Percentiles rank a stretch among this genome's conserved stretches.
Evolutionary conservation across 2,888 invertebrate genomes (phyloP).

Genomic region (Ectemnius continuus): DNA sequence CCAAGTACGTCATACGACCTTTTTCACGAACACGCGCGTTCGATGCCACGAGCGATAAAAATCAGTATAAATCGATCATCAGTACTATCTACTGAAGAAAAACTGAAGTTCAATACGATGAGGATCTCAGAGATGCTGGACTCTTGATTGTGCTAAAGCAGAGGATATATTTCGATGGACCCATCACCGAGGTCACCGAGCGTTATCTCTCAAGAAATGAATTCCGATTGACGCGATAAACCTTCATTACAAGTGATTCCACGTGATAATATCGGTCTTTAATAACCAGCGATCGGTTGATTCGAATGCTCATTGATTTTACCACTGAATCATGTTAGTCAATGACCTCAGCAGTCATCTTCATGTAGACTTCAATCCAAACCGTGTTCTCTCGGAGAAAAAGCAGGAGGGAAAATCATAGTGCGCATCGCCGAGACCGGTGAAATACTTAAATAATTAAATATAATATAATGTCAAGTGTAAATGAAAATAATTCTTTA

Average conservation of each 20-base stretch:
- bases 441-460: no score
- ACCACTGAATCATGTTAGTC: constrained; percentile 54
- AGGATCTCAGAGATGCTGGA: no score
- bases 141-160: not conserved
- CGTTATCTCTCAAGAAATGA: not conserved
- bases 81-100: no score
- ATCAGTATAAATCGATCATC: no score
- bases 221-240: constrained; percentile 28
- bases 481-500: constrained; percentile 20
- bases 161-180: constrained; percentile 10
- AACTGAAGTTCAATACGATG: no score
- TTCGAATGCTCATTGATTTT: constrained; percentile 52
- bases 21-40: not conserved
- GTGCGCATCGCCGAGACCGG: no score
- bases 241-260: constrained; percentile 60
- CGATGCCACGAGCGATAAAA: not conserved
- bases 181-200: not conserved
- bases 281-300: constrained; percentile 42
- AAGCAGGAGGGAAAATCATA: no score
- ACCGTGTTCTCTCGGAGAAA: no score
- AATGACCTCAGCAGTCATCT: constrained; percentile 44
- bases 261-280: constrained; percentile 58
- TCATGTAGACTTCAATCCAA: not conserved
- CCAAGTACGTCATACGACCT: not conserved
- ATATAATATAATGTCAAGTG: not conserved